Percentiles rank a stretch among this genome's conserved stretches.
Conservation (phyloP, 2,797 vertebrate species). For the Micropoecilia bifurca region DNA sequence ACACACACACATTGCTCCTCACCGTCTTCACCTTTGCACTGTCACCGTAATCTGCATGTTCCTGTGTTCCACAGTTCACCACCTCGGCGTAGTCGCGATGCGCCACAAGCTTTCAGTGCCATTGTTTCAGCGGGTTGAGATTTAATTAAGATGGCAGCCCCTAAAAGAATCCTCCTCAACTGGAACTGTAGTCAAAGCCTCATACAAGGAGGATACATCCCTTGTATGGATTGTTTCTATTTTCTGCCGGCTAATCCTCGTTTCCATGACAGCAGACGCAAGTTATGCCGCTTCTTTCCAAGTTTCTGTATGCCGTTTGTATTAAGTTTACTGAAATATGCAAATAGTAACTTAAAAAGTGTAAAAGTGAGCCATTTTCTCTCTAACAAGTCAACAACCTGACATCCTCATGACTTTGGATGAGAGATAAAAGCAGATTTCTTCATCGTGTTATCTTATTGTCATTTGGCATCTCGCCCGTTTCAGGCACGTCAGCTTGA, state of each 20-base stretch:
- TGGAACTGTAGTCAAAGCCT: slow-evolving; percentile 86
- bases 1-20: slow-evolving; percentile 16
- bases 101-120: slow-evolving; percentile 87
- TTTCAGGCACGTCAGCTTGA: slow-evolving; percentile 64
- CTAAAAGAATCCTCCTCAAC: slow-evolving; percentile 94
- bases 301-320: slow-evolving; percentile 84
- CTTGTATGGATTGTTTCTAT: slow-evolving; percentile 88
- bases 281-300: slow-evolving; percentile 85
- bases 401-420: slow-evolving; percentile 6
- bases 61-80: slow-evolving; percentile 87
- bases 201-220: slow-evolving; percentile 87
- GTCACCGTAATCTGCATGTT: slow-evolving; percentile 58
- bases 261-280: slow-evolving; percentile 94
- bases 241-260: slow-evolving; percentile 88
- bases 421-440: slow-evolving; percentile 43
- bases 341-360: slow-evolving; percentile 19
- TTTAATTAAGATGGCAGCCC: slow-evolving; percentile 98
- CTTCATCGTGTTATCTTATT: slow-evolving; percentile 55
- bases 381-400: slow-evolving; percentile 22
- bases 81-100: slow-evolving; percentile 87
- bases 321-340: slow-evolving; percentile 46
- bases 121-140: slow-evolving; percentile 91
- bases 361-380: slow-evolving; percentile 10
- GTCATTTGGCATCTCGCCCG: slow-evolving; percentile 57
- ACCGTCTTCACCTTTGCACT: slow-evolving; percentile 31